phyloP scores from a whole-genome alignment of 92 coral and sea anemone species.

The Porites divaricata region DNA sequence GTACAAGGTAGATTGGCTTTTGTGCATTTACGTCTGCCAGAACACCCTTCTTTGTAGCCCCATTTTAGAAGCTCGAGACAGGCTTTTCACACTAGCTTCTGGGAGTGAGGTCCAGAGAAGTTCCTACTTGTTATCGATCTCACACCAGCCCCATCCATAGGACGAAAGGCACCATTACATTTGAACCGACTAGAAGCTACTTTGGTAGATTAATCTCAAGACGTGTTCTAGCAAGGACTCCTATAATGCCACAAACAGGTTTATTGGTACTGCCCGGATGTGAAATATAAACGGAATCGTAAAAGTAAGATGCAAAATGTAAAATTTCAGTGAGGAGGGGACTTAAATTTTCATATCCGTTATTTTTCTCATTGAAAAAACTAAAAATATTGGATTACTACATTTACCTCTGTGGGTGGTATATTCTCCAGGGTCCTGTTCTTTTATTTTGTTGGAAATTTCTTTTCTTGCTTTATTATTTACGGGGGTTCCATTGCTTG shows the following conservation, averaged over 20 bases:
- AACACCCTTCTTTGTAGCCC: constrained; percentile 1
- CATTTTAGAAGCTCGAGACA: not conserved
- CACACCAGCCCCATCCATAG: not conserved
- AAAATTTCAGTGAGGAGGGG: too few relatives aligned
- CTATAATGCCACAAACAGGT: too few relatives aligned
- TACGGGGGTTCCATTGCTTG: not conserved
- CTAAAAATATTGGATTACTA: not conserved
- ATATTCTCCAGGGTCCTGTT: not conserved
- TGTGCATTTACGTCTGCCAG: not conserved
- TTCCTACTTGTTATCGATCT: not conserved
- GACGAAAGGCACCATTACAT: constrained; percentile 30
- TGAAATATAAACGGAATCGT: too few relatives aligned
- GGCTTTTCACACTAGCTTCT: not conserved
- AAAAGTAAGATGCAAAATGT: too few relatives aligned
- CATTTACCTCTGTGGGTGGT: not conserved
- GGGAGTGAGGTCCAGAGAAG: not conserved
- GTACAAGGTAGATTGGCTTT: not conserved
- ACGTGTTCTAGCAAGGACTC: too few relatives aligned
- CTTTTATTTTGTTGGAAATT: not conserved
- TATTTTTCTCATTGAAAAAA: too few relatives aligned
- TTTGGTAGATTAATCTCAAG: too few relatives aligned
- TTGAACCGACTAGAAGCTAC: constrained; percentile 4
- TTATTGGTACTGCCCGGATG: too few relatives aligned
- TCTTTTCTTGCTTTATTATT: not conserved
- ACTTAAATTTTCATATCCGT: too few relatives aligned